phyloP scores from a whole-genome alignment of 1,140 invertebrate genomes.

The Zaprionus vittiger region DNA sequence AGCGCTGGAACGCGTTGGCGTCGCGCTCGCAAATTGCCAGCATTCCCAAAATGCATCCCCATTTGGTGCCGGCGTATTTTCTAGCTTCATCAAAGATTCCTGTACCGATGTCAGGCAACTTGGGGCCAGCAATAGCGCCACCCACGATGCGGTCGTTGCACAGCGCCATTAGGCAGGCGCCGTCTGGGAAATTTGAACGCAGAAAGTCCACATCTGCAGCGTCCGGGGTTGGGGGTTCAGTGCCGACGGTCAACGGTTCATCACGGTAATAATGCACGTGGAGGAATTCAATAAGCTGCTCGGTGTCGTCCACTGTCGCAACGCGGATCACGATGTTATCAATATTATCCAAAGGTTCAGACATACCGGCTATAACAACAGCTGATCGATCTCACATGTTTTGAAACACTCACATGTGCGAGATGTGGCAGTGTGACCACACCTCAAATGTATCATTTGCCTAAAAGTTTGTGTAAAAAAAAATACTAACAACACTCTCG shows the following conservation, averaged over 20 bases:
- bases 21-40: constrained; percentile 41
- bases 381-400: neutral
- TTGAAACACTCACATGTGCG: neutral
- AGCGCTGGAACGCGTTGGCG: constrained; percentile 52
- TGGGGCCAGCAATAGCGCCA: constrained; percentile 58
- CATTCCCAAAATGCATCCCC: constrained; percentile 60
- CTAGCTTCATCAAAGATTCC: constrained; percentile 20
- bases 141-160: constrained; percentile 47
- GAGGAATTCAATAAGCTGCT: constrained; percentile 51
- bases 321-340: constrained; percentile 36
- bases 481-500: constrained; percentile 14
- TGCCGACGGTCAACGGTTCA: constrained; percentile 62
- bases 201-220: constrained; percentile 50
- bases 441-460: neutral
- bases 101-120: constrained; percentile 22
- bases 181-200: constrained; percentile 53
- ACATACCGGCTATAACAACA: neutral
- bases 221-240: constrained; percentile 47
- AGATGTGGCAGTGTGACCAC: constrained; percentile 13
- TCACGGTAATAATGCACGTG: constrained; percentile 62
- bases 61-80: constrained; percentile 48
- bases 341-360: neutral
- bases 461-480: neutral
- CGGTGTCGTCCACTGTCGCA: constrained; percentile 19
- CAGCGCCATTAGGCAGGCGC: constrained; percentile 53